phyloP scores from a whole-genome alignment of 2,888 invertebrate species.

The Tachina lurida region DNA sequence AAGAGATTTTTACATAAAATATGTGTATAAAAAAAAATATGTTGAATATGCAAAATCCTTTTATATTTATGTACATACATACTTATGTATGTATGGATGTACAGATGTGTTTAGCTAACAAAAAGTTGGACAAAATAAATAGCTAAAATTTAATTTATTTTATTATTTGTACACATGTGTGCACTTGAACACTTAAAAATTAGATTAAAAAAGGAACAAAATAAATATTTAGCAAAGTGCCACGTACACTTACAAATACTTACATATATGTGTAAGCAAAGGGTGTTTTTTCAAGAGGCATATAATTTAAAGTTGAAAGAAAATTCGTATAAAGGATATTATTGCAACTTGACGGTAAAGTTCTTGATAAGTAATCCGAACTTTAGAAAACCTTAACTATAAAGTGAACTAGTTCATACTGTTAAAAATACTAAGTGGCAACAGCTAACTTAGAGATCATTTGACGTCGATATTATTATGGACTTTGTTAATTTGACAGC shows the following conservation, averaged over 20 bases:
- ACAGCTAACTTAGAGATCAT: no score
- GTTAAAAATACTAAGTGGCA: no score
- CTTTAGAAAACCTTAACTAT: no score
- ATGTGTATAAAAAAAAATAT: slow-evolving; percentile 2
- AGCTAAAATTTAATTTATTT: slow-evolving; percentile 54
- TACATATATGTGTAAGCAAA: neutral
- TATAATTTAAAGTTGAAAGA: no score
- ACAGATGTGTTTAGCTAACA: neutral
- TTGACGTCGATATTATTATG: no score
- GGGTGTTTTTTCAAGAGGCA: no score
- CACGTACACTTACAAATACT: neutral
- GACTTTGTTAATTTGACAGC: no score
- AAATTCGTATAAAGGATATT: no score
- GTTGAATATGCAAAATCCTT: neutral
- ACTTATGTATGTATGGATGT: no score
- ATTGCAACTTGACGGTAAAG: no score
- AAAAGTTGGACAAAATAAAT: slow-evolving; percentile 20
- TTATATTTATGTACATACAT: neutral
- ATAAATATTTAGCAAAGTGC: slow-evolving; percentile 14
- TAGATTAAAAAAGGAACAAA: slow-evolving; percentile 12
- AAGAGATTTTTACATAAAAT: neutral
- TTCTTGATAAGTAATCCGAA: no score
- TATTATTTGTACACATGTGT: slow-evolving; percentile 33
- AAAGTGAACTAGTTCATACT: no score
- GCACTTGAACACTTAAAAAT: neutral